A percentile compares a stretch with the other conserved stretches of the same genome.
Evolutionary conservation across 2,797 vertebrate genomes (phyloP).

Genomic region (Ctenochaetus hawaiiensis): DNA sequence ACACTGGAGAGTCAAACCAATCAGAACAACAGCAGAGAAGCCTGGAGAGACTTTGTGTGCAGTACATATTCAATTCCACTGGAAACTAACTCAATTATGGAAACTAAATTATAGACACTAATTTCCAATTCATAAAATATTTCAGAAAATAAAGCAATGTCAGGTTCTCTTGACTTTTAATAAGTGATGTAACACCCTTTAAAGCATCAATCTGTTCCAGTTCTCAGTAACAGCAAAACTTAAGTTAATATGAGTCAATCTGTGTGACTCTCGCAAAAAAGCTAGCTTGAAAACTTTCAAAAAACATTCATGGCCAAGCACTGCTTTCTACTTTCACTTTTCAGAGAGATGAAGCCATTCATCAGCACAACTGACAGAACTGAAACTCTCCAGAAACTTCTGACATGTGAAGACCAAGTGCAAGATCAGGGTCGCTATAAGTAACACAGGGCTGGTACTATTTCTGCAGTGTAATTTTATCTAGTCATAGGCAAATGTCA

Average conservation of each 20-base stretch:
- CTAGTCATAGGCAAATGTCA: conserved; percentile 8
- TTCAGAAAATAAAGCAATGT: conserved; percentile 4
- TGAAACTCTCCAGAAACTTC: not conserved
- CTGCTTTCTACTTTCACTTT: not conserved
- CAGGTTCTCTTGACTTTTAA: not conserved
- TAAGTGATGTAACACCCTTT: too few relatives aligned
- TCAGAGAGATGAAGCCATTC: conserved; percentile 3
- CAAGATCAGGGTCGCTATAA: conserved; percentile 9
- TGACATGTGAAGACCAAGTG: not conserved
- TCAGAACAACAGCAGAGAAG: conserved; percentile 16
- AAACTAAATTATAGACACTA: not conserved
- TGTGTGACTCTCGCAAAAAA: too few relatives aligned
- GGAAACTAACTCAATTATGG: not conserved
- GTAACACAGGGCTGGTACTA: conserved; percentile 7
- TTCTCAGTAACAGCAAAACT: too few relatives aligned
- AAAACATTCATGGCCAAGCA: not conserved
- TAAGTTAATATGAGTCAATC: too few relatives aligned
- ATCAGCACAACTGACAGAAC: not conserved
- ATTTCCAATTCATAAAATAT: too few relatives aligned
- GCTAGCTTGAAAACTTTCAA: too few relatives aligned
- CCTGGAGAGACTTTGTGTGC: conserved; percentile 26
- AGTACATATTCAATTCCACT: conserved; percentile 32
- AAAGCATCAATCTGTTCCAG: too few relatives aligned
- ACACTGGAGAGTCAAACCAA: not conserved
- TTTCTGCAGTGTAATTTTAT: conserved; percentile 42